A percentile compares a stretch with the other conserved stretches of the same genome.
phyloP scores from a whole-genome alignment of 1,140 invertebrate species.

The Reticulitermes speratus region DNA sequence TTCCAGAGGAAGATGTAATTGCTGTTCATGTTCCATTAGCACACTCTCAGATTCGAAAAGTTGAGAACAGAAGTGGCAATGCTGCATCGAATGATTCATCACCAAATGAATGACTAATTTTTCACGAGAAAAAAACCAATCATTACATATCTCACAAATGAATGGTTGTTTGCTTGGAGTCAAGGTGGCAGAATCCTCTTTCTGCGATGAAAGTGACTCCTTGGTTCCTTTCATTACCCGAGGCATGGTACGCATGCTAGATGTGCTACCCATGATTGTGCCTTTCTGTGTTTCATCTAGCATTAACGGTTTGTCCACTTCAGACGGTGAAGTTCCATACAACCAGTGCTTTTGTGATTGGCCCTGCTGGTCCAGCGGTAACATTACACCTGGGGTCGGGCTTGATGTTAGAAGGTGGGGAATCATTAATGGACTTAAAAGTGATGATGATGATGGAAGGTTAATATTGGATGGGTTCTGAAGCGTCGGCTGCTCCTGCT shows the following conservation, averaged over 20 bases:
- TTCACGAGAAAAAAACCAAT: slow-evolving; percentile 36
- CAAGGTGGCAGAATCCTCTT: slow-evolving; percentile 21
- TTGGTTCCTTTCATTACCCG: slow-evolving; percentile 20
- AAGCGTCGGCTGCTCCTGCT: slow-evolving; percentile 15
- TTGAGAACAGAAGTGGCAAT: slow-evolving; percentile 35
- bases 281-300: slow-evolving; percentile 12
- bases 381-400: not conserved
- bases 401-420: slow-evolving; percentile 17
- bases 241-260: not conserved
- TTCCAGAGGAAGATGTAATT: slow-evolving; percentile 30
- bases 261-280: slow-evolving; percentile 26
- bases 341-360: not conserved
- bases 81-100: slow-evolving; percentile 35
- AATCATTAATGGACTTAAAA: slow-evolving; percentile 6
- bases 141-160: slow-evolving; percentile 34
- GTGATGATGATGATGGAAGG: slow-evolving; percentile 19
- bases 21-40: slow-evolving; percentile 31
- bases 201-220: not conserved
- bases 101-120: slow-evolving; percentile 37
- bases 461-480: slow-evolving; percentile 1
- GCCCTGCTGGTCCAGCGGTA: slow-evolving; percentile 4
- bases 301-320: not conserved
- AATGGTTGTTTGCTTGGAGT: slow-evolving; percentile 27
- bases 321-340: not conserved
- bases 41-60: slow-evolving; percentile 32